Conservation (phyloP, 2,113 vertebrate species). For the Scomber colias region DNA sequence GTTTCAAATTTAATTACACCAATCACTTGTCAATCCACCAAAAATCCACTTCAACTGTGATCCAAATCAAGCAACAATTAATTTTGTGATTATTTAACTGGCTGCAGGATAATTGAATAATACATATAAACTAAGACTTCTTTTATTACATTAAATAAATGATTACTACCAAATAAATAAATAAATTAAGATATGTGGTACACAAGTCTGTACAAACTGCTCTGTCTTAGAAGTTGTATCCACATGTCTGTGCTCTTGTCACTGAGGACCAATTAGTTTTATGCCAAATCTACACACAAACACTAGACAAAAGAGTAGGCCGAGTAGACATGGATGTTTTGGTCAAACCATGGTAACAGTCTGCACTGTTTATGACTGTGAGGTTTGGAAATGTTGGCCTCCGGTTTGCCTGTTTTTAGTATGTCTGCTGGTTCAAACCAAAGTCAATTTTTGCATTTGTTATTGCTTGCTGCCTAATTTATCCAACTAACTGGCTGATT, state of each 20-base stretch:
- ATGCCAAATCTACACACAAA: too few relatives aligned
- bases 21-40: neutral
- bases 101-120: neutral
- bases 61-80: neutral
- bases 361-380: neutral
- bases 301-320: neutral
- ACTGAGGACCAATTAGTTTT: neutral
- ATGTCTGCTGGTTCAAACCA: neutral
- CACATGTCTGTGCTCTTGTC: neutral
- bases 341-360: neutral
- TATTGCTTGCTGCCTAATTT: neutral
- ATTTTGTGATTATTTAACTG: neutral
- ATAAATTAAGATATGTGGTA: neutral
- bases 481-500: neutral
- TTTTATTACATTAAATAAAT: too few relatives aligned
- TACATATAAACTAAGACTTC: neutral
- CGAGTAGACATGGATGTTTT: neutral
- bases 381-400: slow-evolving; percentile 8
- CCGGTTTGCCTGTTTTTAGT: neutral
- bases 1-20: too few relatives aligned
- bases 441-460: neutral
- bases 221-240: too few relatives aligned
- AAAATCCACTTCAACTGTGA: neutral
- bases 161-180: too few relatives aligned
- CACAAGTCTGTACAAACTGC: neutral